Evolutionary conservation across 2,113 vertebrate genomes (phyloP), one percentile per base, ranked within the genome.

Genomic region (Cyrtonyx montezumae): DNA sequence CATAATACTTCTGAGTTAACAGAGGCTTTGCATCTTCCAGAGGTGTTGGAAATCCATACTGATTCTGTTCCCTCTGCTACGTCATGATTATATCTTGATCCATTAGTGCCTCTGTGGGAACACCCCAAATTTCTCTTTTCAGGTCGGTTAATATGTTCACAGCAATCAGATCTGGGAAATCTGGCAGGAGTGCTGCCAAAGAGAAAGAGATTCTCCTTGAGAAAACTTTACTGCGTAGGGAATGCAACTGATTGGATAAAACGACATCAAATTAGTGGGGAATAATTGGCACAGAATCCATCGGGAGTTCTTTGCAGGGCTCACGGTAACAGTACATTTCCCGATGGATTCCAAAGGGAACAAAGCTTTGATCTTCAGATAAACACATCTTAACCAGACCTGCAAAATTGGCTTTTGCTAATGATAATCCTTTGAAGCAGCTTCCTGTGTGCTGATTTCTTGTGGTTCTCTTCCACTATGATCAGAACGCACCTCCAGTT

Each of bases 401-500:
- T 77, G 87, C 28, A 7, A 40, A 53, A 37, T 73, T 94, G 87
- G 19, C 82, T 92, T 92, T 88, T 95, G 71, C 51, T 87, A 22
- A 86, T 18, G 25, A 68, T 87, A 8, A 8, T 4, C 42, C 68
- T 86, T 30, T 1, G 23, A 21, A 7, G 61, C 43, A 68, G 76
- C 89, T 93, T 76, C 49, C 95, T 53, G 30, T 93, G 17, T 96
- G 91, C 87, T 96, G 96, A 93, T 96, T 90, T 95, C 93, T 96
- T 81, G 79, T 46, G 90, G 90, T 92, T 98, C 92, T 94, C 97
- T 96, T 69, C 94, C 71, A 58, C 96, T 87, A 92, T 87, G 97
- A 91, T 93, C 90, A 99, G 99, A 99, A 97, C 0, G 84, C 70
- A 2, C 90, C 98, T 6, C 98, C 98, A 1, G 97, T 99, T 61